phyloP scores from a whole-genome alignment of 2,113 vertebrate genomes.

The Orycteropus afer region DNA sequence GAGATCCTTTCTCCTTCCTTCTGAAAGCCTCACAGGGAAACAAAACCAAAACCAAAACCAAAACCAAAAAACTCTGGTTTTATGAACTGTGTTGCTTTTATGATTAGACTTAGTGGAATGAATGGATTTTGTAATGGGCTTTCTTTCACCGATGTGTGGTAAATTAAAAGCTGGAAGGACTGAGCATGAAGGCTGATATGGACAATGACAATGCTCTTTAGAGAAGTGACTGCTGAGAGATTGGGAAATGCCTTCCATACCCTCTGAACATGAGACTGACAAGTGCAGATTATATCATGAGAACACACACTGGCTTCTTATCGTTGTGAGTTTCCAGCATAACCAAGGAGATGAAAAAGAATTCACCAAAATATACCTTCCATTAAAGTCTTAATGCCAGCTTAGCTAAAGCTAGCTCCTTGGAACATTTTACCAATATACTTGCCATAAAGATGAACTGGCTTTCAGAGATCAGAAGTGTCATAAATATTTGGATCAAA shows the following conservation, averaged over 20 bases:
- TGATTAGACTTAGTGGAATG: background rate
- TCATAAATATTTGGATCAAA: conserved; percentile 51
- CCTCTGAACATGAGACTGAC: background rate
- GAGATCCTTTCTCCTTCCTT: background rate
- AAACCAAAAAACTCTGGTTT: background rate
- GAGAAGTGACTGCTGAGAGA: background rate
- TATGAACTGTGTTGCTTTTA: background rate
- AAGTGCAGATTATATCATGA: background rate
- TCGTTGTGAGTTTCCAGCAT: background rate
- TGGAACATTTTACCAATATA: background rate
- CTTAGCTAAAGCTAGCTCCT: conserved; percentile 19
- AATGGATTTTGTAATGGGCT: background rate
- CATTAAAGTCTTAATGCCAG: conserved; percentile 1
- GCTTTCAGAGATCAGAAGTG: conserved; percentile 49
- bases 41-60: background rate
- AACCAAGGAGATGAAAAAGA: background rate
- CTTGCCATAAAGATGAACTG: conserved; percentile 19
- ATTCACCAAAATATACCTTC: conserved; percentile 4
- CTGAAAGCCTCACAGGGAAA: background rate
- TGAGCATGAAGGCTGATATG: background rate
- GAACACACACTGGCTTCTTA: background rate
- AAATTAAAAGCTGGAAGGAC: background rate
- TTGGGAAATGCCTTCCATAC: background rate
- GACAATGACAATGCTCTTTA: background rate
- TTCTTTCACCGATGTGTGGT: background rate